Percentiles rank a stretch among this genome's conserved stretches.
phyloP scores from a whole-genome alignment of 2,113 vertebrate species.

The Hippocampus zosterae region DNA sequence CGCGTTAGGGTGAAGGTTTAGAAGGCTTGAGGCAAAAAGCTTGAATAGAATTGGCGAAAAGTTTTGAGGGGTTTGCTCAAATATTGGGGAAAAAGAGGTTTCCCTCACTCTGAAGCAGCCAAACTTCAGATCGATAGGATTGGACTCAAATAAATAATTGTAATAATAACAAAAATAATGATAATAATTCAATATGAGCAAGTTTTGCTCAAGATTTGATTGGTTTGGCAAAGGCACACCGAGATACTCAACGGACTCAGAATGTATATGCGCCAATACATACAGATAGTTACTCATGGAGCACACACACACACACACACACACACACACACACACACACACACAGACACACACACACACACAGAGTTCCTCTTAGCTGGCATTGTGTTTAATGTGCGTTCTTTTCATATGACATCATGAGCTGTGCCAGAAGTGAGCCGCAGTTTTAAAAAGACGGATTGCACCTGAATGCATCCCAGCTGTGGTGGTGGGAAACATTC shows the following conservation, averaged over 20 bases:
- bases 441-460: constrained; percentile 23
- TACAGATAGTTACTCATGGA: neutral
- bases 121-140: too few species aligned
- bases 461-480: constrained; percentile 51
- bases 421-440: constrained; percentile 43
- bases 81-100: too few species aligned
- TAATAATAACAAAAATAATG: too few species aligned
- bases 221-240: too few species aligned
- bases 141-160: too few species aligned
- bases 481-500: constrained; percentile 39
- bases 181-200: too few species aligned
- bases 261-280: neutral
- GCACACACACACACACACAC: constrained; percentile 36
- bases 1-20: too few species aligned
- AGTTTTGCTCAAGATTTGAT: too few species aligned
- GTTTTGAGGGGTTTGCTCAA: neutral
- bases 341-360: constrained; percentile 40
- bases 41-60: neutral
- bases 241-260: too few species aligned
- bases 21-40: neutral
- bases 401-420: constrained; percentile 46
- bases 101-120: too few species aligned
- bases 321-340: constrained; percentile 16
- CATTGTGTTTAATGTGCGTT: constrained; percentile 34
- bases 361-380: neutral